Evolutionary conservation across 2,888 invertebrate species (phyloP), one percentile per base, ranked within the genome.

Genomic region (Calameuta idolon): DNA sequence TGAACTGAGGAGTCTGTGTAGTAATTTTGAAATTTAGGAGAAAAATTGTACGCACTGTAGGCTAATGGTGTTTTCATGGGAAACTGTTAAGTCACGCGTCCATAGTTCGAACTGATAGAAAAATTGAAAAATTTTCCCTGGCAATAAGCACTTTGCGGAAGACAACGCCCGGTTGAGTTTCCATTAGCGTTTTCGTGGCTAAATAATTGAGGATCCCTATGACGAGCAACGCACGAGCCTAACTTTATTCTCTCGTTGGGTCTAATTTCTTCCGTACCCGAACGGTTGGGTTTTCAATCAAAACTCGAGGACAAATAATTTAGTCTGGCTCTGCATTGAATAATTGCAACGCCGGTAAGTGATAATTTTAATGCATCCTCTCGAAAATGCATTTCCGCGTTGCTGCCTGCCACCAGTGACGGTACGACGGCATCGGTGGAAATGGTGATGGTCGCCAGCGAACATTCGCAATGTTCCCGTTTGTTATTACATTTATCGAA

Each of bases 341-440:
- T 34, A 71, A 71, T 71, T 11, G 71, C 9, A 12, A 11, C 31
- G 15, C 71, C 12, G 11, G 12, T 71, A 71, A 71, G 71, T n/a
- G 71, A 71, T 71, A 71, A 71, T 71, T 71, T 71, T 71, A 71
- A 71, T 33, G 55, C 55, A 23, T 55, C 55, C 55, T 34, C 71
- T 23, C 31, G 31, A 34, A 71, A 71, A 71, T 71, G 30, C 71
- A 71, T 71, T 71, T 71, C 71, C 71, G 71, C 34, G 4, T 23
- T 33, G 30, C 30, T 71, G 15, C 30, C 71, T 71, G 15, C 11
- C 11, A 5, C 71, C 34, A 31, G 15, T 30, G 4, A 11, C 15
- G 1, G 71, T 11, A 71, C 23, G 55, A 55, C 9, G 55, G 5
- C 23, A 55, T 55, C 5, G 55, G 1, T 55, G 55, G 23, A 55